Base-by-base conservation (phyloP, 2,113 vertebrate genomes). In the Genyomyrus donnyi region DNA sequence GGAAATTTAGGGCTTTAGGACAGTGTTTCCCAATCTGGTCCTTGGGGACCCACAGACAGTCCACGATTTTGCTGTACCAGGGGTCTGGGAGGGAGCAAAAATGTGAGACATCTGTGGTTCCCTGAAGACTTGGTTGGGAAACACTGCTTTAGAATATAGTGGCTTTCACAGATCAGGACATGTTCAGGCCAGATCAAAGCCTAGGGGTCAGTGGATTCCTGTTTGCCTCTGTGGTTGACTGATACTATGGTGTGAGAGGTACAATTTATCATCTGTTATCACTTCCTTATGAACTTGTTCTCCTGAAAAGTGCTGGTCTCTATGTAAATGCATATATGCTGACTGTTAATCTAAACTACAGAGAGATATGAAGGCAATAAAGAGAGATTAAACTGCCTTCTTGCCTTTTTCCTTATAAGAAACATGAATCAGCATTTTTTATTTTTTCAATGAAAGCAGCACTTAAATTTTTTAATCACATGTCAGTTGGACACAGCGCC, bases 331-430 rank as follows among this genome's bases (percentile, higher is more conserved):
- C 50, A 6, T 27, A 85, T 56, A 27, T 24, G 56, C 7, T n/a
- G 66, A 53, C 27, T 90, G 66, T 48, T 56, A 74, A 58, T 87
- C 39, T 45, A 46, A 45, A 19, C 7, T 13, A 17, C n/a, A 27
- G 52, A 24, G 52, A 35, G 42, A 83, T 88, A 88, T 35, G 39
- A 53, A 27, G 31, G 45, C 39, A 84, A 62, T 88, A 90, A 88
- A 84, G n/a, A 90, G 31, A 53, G 17, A 48, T 31, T 2, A 45
- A 31, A 58, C 21, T 85, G 24, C 15, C 19, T 56, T 56, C 17
- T 80, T 80, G 35, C 35, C 35, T 42, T 8, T 42, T 42, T 19
- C 74, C 17, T 42, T 42, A 80, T 80, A 77, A 35, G 3, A 66
- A 66, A 42, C 74, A 80, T 80, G 74, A 80, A 80, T 80, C 74